Percentiles rank a stretch among this genome's conserved stretches.
phyloP scores from a whole-genome alignment of 2,113 vertebrate species.

The Apus apus region DNA sequence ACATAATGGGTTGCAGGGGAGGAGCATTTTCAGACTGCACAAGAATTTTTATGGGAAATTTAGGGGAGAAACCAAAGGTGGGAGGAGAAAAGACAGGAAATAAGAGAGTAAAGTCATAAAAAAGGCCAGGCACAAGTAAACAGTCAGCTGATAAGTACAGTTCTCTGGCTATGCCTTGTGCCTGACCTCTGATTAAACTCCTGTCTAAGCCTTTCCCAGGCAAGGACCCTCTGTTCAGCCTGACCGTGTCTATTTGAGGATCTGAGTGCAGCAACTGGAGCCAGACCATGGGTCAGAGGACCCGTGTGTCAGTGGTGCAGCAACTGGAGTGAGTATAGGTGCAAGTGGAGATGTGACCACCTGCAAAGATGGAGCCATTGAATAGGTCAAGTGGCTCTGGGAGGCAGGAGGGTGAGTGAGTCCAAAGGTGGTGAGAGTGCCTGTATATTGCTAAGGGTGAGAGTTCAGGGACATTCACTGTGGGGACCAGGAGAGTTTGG shows the following conservation, averaged over 20 bases:
- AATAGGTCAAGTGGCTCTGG: background rate
- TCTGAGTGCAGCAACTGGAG: background rate
- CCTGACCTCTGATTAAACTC: background rate
- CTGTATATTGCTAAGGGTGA: background rate
- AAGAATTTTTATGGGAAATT: background rate
- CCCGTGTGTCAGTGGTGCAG: fast-evolving
- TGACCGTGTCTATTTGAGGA: background rate
- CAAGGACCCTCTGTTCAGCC: background rate
- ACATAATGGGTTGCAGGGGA: background rate
- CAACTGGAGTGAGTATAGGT: fast-evolving
- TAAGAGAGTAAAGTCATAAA: background rate
- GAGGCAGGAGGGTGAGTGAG: background rate
- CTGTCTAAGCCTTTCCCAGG: background rate
- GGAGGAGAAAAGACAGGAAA: background rate
- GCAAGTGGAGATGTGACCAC: background rate
- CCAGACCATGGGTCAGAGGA: background rate
- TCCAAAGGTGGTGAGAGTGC: background rate
- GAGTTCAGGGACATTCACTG: background rate
- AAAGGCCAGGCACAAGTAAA: background rate
- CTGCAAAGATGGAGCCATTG: background rate
- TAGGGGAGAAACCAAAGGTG: background rate
- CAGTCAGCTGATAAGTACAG: background rate
- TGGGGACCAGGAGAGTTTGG: fast-evolving
- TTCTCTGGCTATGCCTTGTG: background rate
- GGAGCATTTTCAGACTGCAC: background rate